Base-by-base conservation (phyloP, 2,888 invertebrate species). In the Apoderus coryli region DNA sequence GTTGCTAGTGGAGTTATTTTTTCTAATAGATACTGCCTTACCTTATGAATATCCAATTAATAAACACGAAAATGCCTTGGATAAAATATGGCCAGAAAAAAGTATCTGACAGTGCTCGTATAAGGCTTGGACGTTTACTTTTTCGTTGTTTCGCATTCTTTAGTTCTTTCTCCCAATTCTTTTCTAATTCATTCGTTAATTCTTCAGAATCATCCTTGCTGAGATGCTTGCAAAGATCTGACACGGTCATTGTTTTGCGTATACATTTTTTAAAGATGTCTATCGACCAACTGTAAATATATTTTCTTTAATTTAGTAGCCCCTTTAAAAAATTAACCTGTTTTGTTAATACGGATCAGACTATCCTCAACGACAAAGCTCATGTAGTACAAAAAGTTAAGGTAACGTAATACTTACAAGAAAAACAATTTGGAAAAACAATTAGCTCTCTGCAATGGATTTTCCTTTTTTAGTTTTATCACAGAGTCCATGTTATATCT, bases 201-300 rank as follows among this genome's bases (percentile, higher is more conserved):
- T 52, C 48, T 33, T 70, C 66, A 0, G 79, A 78, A 28, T 62
- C 56, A 50, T 80, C 76, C 4, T 57, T 55, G 0, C 63, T 56
- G 15, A 73, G 54, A 4, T 69, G 64, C 48, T 67, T 67, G 56
- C 70, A 75, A 11, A 80, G 51, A 48, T 79, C 76, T 5, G 63
- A 58, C 29, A 74, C 63, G 43, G 68, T 69, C 7, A 84, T 57
- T 35, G 72, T 69, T 39, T 66, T 60, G 45, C 51, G 61, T 33
- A 64, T 63, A 4, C 76, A 74, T 42, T 63, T 66, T 32, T 61
- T 53, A 40, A 65, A 54, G 10, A 56, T 39, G 24, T 42, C 40
- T 16, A 47, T 25, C 45, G 55, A 52, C 57, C 57, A 57, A 31
- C 57, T 57, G 28, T 22, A 53, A 31, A 15, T 12, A 32, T n/a